A percentile compares a stretch with the other conserved stretches of the same genome.
phyloP scores from a whole-genome alignment of 2,888 invertebrate genomes.

The Orthonychiurus folsomi region DNA sequence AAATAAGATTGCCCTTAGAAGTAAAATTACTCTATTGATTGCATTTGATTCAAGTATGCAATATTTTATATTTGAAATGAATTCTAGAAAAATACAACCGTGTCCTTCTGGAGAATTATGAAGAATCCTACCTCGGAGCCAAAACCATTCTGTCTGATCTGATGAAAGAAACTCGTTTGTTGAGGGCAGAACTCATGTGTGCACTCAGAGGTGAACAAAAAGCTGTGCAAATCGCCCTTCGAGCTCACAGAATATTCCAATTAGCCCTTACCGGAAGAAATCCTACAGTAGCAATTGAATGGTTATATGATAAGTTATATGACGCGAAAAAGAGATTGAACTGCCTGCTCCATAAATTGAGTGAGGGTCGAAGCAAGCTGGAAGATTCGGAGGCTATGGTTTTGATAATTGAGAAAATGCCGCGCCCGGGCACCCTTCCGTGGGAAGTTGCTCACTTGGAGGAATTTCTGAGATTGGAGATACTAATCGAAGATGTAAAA shows the following conservation, averaged over 20 bases:
- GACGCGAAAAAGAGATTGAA: conserved; percentile 35
- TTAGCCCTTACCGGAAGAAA: conserved; percentile 28
- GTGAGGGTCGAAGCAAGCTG: conserved; percentile 29
- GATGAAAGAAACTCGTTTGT: conserved; percentile 27
- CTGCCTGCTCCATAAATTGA: conserved; percentile 27
- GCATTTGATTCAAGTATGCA: not conserved
- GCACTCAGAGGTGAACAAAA: conserved; percentile 32
- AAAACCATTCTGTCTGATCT: conserved; percentile 28
- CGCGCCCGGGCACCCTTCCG: conserved; percentile 32
- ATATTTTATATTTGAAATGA: not conserved
- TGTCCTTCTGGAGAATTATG: conserved; percentile 33
- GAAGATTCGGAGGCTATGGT: conserved; percentile 36
- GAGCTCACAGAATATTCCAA: conserved; percentile 36
- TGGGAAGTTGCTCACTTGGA: conserved; percentile 31
- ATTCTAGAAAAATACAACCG: conserved; percentile 32
- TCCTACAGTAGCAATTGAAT: conserved; percentile 26
- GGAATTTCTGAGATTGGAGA: conserved; percentile 27
- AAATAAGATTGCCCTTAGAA: conserved; percentile 35
- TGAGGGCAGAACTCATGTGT: conserved; percentile 28
- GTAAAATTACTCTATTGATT: conserved; percentile 13
- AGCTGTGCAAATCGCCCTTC: conserved; percentile 36
- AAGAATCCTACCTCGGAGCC: conserved; percentile 33
- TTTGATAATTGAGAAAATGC: conserved; percentile 33
- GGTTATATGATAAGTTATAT: conserved; percentile 38
- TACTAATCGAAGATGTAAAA: conserved; percentile 32